Percentiles rank a stretch among this genome's conserved stretches.
Evolutionary conservation across 2,888 invertebrate genomes (phyloP).

Genomic region (Lasioglossum leucozonium): DNA sequence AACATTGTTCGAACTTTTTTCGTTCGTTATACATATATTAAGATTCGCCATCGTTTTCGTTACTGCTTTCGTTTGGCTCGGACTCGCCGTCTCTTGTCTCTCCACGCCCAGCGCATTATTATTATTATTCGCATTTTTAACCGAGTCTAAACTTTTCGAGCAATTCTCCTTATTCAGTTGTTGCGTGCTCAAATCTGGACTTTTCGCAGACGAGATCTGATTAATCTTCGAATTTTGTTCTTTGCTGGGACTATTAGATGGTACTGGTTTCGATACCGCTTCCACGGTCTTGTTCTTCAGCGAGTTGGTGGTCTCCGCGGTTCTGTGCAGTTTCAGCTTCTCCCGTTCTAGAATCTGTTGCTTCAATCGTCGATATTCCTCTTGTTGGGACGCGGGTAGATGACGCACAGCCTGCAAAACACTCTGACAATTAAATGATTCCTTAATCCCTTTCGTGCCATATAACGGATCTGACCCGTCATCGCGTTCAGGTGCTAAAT

Average conservation of each 20-base stretch:
- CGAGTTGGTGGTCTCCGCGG: conserved; percentile 52
- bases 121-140: conserved; percentile 10
- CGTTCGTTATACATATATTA: conserved; percentile 63
- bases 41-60: conserved; percentile 53
- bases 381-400: conserved; percentile 82
- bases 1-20: conserved; percentile 29
- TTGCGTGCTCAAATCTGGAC: conserved; percentile 27
- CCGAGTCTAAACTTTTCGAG: conserved; percentile 31
- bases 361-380: conserved; percentile 83
- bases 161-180: conserved; percentile 39
- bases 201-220: conserved; percentile 26
- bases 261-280: conserved; percentile 21
- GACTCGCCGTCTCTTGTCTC: conserved; percentile 24
- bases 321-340: conserved; percentile 72
- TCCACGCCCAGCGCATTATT: not conserved
- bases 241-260: conserved; percentile 15
- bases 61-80: conserved; percentile 25
- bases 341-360: conserved; percentile 82
- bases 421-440: conserved; percentile 21
- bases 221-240: conserved; percentile 38
- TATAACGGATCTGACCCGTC: not conserved
- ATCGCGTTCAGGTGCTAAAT: not conserved
- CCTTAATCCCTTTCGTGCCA: not conserved
- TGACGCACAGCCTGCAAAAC: conserved; percentile 82
- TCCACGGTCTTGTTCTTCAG: conserved; percentile 29